Evolutionary conservation across 2,888 invertebrate genomes (phyloP), one percentile per base, ranked within the genome.

Genomic region (Ectobius pallidus): DNA sequence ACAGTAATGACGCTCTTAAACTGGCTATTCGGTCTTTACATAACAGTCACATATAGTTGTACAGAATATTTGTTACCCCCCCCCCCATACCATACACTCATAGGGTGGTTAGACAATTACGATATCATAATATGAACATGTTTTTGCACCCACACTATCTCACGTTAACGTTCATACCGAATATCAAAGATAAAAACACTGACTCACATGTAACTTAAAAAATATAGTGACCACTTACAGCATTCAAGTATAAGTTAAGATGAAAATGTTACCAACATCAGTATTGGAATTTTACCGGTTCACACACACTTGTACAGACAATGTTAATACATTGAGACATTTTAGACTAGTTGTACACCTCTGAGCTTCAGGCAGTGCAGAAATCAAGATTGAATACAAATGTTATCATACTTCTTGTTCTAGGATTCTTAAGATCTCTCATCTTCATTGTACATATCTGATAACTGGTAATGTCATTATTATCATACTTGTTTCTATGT

Each of bases 251-350:
- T 11, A 11, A n/a, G n/a, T n/a, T n/a, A n/a, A n/a, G n/a, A n/a
- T n/a, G n/a, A n/a, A n/a, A n/a, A n/a, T n/a, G n/a, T n/a, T n/a
- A n/a, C 25, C 25, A 20, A 32, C 58, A 30, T 32, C 58, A 58
- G 58, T 58, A 58, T 9, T 58, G 58, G 58, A 58, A 58, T 16
- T n/a, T n/a, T n/a, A n/a, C n/a, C n/a, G n/a, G n/a, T n/a, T n/a
- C n/a, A n/a, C n/a, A 34, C 34, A 34, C 34, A 34, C 34, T 7
- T 11, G 11, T 7, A 34, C 11, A 34, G 11, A 34, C 11, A 34
- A 34, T 11, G 11, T 34, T 11, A 34, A 34, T 34, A 34, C 34
- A 34, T 34, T 34, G 34, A 34, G 34, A 34, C 11, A 34, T 34
- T 34, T 34, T 34, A 34, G 34, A 34, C 34, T 34, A 34, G 34